Evolutionary conservation across 1,140 invertebrate genomes (phyloP).

Genomic region (Penaeus indicus): DNA sequence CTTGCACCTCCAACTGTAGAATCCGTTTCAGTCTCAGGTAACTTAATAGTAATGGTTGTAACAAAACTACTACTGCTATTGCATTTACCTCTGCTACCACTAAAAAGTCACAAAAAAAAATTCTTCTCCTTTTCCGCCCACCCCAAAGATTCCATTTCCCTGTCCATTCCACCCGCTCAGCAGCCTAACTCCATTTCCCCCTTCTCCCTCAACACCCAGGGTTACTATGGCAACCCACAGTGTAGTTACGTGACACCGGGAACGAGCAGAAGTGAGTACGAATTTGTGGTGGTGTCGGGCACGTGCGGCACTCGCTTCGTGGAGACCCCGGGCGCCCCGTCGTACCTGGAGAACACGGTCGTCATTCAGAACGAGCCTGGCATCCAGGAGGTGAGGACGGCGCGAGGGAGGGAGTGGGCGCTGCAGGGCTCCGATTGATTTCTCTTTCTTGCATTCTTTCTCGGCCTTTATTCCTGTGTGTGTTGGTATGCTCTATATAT

Average conservation of each 20-base stretch:
- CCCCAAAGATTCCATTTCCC: background rate
- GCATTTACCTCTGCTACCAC: too few relatives aligned
- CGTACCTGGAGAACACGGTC: slow-evolving; percentile 85
- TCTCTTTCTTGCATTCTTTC: background rate
- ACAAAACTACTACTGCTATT: background rate
- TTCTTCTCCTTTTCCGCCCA: background rate
- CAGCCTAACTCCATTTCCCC: background rate
- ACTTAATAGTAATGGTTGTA: background rate
- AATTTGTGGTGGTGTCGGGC: slow-evolving; percentile 80
- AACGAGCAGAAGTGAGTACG: slow-evolving; percentile 76
- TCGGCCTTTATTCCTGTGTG: background rate
- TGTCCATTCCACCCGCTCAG: background rate
- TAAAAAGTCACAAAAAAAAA: too few relatives aligned
- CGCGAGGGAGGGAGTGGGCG: background rate
- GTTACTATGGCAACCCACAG: slow-evolving; percentile 79
- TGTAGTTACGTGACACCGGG: slow-evolving; percentile 82
- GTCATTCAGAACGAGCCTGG: slow-evolving; percentile 84
- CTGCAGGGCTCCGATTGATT: too few relatives aligned
- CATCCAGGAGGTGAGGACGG: slow-evolving; percentile 67
- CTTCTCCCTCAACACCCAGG: slow-evolving; percentile 70
- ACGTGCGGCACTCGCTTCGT: slow-evolving; percentile 86
- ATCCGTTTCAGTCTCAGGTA: too few relatives aligned
- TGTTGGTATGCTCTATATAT: background rate
- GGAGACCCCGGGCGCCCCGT: slow-evolving; percentile 80
- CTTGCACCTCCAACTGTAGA: too few relatives aligned